Evolutionary conservation across 2,888 invertebrate species (phyloP).

Genomic region (Leucoptera coffeella): DNA sequence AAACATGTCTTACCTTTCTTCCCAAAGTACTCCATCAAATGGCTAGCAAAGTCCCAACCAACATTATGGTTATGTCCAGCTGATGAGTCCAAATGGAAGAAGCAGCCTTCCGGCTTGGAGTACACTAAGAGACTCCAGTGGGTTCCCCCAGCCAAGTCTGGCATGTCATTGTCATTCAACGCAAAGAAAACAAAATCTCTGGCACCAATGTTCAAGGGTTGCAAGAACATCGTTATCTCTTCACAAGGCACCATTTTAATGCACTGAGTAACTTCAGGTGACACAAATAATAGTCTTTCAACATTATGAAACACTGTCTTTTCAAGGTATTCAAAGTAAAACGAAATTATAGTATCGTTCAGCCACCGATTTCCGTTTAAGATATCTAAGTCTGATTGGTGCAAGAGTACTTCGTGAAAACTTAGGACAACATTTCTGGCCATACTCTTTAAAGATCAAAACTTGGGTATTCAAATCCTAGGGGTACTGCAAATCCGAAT

Average conservation of each 20-base stretch:
- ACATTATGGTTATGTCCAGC: constrained; percentile 59
- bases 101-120: constrained; percentile 63
- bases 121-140: constrained; percentile 88
- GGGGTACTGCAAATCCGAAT: neutral
- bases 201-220: constrained; percentile 59
- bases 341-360: constrained; percentile 89
- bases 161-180: constrained; percentile 75
- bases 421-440: constrained; percentile 61
- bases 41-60: constrained; percentile 60
- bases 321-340: constrained; percentile 88
- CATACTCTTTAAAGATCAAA: constrained; percentile 15
- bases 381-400: constrained; percentile 73
- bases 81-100: constrained; percentile 79
- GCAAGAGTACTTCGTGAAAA: constrained; percentile 75
- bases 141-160: constrained; percentile 74
- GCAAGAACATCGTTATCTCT: constrained; percentile 66
- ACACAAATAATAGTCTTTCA: constrained; percentile 65
- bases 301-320: constrained; percentile 57
- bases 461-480: neutral
- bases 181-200: constrained; percentile 80
- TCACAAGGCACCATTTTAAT: constrained; percentile 71
- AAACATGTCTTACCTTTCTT: constrained; percentile 28
- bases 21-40: constrained; percentile 52
- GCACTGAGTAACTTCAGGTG: constrained; percentile 85
- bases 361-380: constrained; percentile 78